These are phyloP conservation scores for Melanargia galathea DNA, from an alignment of 2,888 invertebrate genomes.

Conservation along the genomic window DNA sequence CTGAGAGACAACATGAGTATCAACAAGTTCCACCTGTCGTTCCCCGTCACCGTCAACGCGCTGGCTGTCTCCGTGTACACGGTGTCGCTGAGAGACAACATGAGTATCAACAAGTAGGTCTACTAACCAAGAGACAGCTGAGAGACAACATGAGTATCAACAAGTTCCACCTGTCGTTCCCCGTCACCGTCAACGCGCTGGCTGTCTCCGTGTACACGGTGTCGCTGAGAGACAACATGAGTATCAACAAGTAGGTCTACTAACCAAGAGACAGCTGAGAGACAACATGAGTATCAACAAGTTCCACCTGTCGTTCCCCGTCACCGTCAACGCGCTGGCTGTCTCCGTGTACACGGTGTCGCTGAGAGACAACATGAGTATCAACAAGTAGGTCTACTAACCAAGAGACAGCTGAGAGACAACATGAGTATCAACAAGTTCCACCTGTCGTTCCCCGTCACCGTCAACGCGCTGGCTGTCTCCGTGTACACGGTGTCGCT, in stretches of 20 bases:
- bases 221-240: conserved; percentile 62
- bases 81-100: conserved; percentile 62
- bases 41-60: conserved; percentile 89
- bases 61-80: no score
- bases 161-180: conserved; percentile 90
- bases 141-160: no score
- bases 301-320: conserved; percentile 90
- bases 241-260: conserved; percentile 70
- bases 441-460: conserved; percentile 89
- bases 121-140: no score
- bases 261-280: no score
- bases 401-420: no score
- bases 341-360: no score
- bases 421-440: conserved; percentile 84
- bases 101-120: conserved; percentile 69
- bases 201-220: no score
- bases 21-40: conserved; percentile 90
- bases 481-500: conserved; percentile 67
- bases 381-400: conserved; percentile 73
- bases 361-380: conserved; percentile 59
- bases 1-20: no score
- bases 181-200: conserved; percentile 89
- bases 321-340: conserved; percentile 87
- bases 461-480: conserved; percentile 86
- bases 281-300: no score